Evolutionary conservation across 2,113 vertebrate genomes (phyloP), one percentile per base, ranked within the genome.

Genomic region (Pogonocichla stellata): DNA sequence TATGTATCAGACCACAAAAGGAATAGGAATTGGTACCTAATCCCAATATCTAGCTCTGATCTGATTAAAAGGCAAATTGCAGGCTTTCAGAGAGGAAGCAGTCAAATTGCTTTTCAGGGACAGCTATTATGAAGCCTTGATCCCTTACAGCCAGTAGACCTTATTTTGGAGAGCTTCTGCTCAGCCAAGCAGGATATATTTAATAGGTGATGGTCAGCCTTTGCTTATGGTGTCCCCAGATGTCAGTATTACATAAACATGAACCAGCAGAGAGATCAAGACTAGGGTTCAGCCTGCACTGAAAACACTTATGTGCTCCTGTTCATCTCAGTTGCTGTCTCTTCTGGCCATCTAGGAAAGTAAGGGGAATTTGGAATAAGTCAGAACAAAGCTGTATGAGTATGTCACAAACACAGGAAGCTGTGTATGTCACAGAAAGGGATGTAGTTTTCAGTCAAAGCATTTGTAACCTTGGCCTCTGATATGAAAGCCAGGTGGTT

Each of bases 191-290:
- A 86, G n/a, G 13, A 31, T 56, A 22, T 34, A 43, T 83, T 72
- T 56, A 43, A 70, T n/a, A 66, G 9, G 13, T 62, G 42, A 65
- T 33, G 47, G 40, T 38, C 20, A 91, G 56, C 14, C 50, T 91
- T 78, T 69, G 31, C 62, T 84, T 74, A 34, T 0, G 0, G 18
- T 28, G 9, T 66, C n/a, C 24, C 19, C 16, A 50, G 31, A 26
- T 71, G 73, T 65, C 72, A 67, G 36, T 50, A 50, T 58, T 47
- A 74, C 14, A 38, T 36, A 73, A 86, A 43, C 10, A 53, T 8
- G 31, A 91, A 83, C 11, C 11, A 84, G 23, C 2, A 75, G 26
- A 81, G 51, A 89, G 34, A 84, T 60, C 29, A 81, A 71, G 57
- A 60, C 15, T 22, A 56, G 19, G 10, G 13, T 75, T 71, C 43